Conservation (phyloP, 1,140 invertebrate genomes). For the Hycleus phaleratus region DNA sequence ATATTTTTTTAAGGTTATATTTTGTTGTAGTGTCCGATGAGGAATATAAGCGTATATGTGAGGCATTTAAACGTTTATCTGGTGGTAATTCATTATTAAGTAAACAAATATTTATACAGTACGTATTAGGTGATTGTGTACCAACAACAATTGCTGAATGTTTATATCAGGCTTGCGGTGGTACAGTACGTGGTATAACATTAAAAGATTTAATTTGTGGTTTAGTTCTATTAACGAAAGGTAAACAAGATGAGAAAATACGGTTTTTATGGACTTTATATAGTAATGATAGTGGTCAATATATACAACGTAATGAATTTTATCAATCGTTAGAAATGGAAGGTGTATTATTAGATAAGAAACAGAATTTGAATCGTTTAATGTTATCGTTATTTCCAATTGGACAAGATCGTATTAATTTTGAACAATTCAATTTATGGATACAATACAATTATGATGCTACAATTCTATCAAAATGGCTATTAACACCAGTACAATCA, state of each 20-base stretch:
- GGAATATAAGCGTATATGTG: constrained; percentile 70
- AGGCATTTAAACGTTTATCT: constrained; percentile 76
- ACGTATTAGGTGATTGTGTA: constrained; percentile 78
- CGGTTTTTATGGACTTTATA: constrained; percentile 80
- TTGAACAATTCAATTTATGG: constrained; percentile 68
- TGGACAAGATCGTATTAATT: constrained; percentile 52
- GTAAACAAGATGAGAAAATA: constrained; percentile 75
- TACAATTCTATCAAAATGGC: constrained; percentile 73
- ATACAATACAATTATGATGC: constrained; percentile 62
- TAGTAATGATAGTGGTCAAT: constrained; percentile 68
- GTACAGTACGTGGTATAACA: constrained; percentile 67
- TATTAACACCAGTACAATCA: constrained; percentile 6
- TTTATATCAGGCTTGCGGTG: constrained; percentile 74
- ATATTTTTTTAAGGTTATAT: neutral
- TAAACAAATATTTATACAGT: constrained; percentile 65
- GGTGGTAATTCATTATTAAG: constrained; percentile 60
- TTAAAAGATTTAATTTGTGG: constrained; percentile 78
- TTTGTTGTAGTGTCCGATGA: constrained; percentile 60
- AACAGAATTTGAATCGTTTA: constrained; percentile 39
- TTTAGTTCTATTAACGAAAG: constrained; percentile 74
- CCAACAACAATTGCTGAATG: constrained; percentile 69
- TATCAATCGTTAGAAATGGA: constrained; percentile 57
- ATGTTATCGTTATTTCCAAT: constrained; percentile 46
- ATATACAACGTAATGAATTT: constrained; percentile 69
- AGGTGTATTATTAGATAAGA: constrained; percentile 33